Conservation (phyloP, 2,797 vertebrate species). For the Poecilia picta region DNA sequence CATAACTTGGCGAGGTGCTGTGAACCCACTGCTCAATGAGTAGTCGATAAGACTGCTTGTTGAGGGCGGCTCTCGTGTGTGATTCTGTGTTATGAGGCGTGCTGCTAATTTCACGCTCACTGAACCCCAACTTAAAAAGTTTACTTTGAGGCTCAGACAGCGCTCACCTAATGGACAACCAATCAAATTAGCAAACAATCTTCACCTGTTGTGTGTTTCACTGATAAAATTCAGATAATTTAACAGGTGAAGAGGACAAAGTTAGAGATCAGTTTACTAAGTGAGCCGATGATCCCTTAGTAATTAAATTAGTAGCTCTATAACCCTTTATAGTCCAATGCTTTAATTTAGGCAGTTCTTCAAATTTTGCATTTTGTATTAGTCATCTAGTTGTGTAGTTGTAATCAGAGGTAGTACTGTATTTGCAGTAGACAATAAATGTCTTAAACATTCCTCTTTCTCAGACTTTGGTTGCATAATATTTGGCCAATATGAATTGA, state of each 20-base stretch:
- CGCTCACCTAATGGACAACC: slow-evolving; percentile 6
- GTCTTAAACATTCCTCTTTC: no score
- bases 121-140: slow-evolving; percentile 22
- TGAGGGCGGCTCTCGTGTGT: slow-evolving; percentile 46
- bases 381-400: background rate
- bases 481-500: no score
- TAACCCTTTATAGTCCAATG: background rate
- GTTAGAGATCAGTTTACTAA: background rate
- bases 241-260: background rate
- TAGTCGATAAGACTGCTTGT: slow-evolving; percentile 30
- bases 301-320: background rate
- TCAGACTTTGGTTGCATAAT: no score
- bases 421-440: background rate
- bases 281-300: background rate
- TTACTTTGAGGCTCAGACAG: background rate
- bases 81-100: slow-evolving; percentile 33
- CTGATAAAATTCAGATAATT: background rate
- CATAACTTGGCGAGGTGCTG: slow-evolving; percentile 37
- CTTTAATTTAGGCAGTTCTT: background rate
- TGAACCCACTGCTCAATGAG: slow-evolving; percentile 36
- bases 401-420: background rate
- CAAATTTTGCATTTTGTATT: background rate
- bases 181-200: slow-evolving; percentile 1
- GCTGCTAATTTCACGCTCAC: slow-evolving; percentile 33
- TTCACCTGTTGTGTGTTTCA: background rate